Percentiles rank a stretch among this genome's conserved stretches.
Conservation (phyloP, 2,797 vertebrate genomes). For the Bryconaethiops microstoma region DNA sequence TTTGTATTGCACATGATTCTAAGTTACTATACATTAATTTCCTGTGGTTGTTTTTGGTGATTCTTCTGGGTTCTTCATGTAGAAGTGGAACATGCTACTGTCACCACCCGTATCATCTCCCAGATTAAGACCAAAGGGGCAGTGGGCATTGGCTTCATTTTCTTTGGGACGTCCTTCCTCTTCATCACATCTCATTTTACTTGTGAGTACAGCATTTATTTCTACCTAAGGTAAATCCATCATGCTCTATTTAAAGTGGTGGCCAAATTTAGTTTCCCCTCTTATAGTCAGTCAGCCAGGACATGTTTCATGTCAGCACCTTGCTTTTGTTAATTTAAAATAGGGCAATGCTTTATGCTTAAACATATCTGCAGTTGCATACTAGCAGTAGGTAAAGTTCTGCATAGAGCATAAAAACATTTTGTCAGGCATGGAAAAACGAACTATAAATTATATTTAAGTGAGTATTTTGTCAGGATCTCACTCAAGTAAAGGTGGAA, state of each 20-base stretch:
- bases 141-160: constrained; percentile 89
- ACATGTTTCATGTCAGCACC: neutral
- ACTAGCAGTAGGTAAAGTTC: no score
- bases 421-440: no score
- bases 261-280: neutral
- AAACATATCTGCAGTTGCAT: no score
- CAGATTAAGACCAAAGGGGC: constrained; percentile 99
- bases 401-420: no score
- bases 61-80: constrained; percentile 27
- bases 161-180: constrained; percentile 97
- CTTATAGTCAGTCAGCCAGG: neutral
- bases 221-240: neutral
- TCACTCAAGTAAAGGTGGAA: no score
- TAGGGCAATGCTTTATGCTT: no score
- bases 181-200: constrained; percentile 99
- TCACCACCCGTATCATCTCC: constrained; percentile 95
- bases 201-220: constrained; percentile 80
- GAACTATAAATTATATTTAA: no score
- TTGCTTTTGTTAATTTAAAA: neutral
- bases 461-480: no score
- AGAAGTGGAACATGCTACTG: constrained; percentile 93
- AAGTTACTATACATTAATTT: neutral
- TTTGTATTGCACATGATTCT: neutral
- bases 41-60: neutral
- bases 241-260: neutral